Conservation (phyloP, 1,140 invertebrate species). For the Meteorus sp. region DNA sequence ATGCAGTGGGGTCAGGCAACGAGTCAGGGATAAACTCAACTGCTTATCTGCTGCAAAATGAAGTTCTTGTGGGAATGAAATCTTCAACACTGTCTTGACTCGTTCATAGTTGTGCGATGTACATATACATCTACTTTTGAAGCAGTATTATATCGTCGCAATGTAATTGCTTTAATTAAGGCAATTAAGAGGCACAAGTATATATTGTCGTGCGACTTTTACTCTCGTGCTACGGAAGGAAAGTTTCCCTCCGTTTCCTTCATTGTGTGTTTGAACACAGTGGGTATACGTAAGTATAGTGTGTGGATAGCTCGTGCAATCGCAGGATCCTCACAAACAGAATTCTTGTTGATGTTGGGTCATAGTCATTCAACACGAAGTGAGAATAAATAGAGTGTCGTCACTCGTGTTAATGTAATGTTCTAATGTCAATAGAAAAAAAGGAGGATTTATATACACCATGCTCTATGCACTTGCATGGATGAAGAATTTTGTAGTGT, state of each 20-base stretch:
- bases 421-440: not conserved
- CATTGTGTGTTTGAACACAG: too few species aligned
- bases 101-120: too few species aligned
- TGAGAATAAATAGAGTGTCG: not conserved
- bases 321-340: not conserved
- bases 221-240: constrained; percentile 9
- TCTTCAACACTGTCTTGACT: not conserved
- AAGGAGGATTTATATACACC: not conserved
- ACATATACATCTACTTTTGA: too few species aligned
- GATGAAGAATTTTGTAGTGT: too few species aligned
- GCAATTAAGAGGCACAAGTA: not conserved
- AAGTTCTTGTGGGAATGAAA: constrained; percentile 11
- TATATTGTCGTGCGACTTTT: constrained; percentile 13
- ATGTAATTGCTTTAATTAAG: constrained; percentile 10
- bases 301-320: not conserved
- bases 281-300: too few species aligned
- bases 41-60: not conserved
- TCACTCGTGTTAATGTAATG: constrained; percentile 2
- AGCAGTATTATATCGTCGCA: not conserved
- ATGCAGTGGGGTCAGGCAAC: constrained; percentile 19
- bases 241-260: not conserved
- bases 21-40: constrained; percentile 19
- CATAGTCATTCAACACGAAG: not conserved
- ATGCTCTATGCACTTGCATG: not conserved
- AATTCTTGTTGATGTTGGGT: not conserved